Percentiles rank a stretch among this genome's conserved stretches.
These are phyloP conservation scores for Philaenus spumarius DNA, from an alignment of 1,140 invertebrate genomes.

Conservation along the genomic window DNA sequence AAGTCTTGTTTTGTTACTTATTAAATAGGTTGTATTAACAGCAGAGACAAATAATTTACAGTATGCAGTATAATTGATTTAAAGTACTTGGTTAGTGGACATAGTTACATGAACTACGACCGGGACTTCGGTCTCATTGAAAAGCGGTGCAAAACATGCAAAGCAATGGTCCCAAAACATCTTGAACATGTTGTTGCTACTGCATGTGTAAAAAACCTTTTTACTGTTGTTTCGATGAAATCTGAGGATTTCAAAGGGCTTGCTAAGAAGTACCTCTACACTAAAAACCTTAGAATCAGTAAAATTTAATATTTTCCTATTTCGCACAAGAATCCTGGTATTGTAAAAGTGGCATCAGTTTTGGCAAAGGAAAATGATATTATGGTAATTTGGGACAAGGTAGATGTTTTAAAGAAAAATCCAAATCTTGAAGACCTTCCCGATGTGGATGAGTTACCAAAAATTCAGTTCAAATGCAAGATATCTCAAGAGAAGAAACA, in stretches of 20 bases:
- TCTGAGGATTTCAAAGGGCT: conserved; percentile 16
- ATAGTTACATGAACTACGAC: too few relatives aligned
- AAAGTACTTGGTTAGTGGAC: conserved; percentile 22
- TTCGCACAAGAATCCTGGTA: conserved; percentile 11
- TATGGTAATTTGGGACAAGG: conserved; percentile 7
- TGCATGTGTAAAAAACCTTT: conserved; percentile 11
- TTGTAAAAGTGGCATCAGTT: conserved; percentile 13
- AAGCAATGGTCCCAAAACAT: conserved; percentile 15
- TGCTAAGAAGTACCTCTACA: conserved; percentile 17
- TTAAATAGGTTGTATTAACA: too few relatives aligned
- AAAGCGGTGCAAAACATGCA: conserved; percentile 22
- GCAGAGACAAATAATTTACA: too few relatives aligned
- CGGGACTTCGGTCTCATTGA: conserved; percentile 24
- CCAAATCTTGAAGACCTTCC: conserved; percentile 11
- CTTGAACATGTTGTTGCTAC: conserved; percentile 11
- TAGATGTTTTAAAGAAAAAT: conserved; percentile 17
- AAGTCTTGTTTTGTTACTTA: too few relatives aligned
- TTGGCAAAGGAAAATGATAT: conserved; percentile 9
- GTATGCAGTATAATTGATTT: conserved; percentile 18
- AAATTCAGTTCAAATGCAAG: conserved; percentile 12
- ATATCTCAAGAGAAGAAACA: conserved; percentile 14
- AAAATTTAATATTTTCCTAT: conserved; percentile 16
- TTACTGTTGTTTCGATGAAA: conserved; percentile 12
- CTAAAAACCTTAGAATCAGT: conserved; percentile 13
- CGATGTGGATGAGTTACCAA: conserved; percentile 10